Base-by-base conservation (phyloP, 2,797 vertebrate genomes). In the Molossus alvarezi region DNA sequence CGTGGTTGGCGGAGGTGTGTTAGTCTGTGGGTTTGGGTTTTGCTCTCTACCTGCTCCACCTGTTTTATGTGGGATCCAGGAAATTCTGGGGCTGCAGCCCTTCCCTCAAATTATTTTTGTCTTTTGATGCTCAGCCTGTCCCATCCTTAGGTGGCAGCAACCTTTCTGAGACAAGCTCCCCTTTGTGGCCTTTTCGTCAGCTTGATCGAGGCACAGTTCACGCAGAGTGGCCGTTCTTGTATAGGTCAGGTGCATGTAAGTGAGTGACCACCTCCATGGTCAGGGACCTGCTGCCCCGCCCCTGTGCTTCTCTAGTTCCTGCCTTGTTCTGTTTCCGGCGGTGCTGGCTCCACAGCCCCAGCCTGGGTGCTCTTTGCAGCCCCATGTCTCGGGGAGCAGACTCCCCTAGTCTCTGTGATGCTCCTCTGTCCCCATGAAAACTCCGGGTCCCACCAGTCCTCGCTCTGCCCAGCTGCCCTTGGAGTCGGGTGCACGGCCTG, bases 341-440 rank as follows among this genome's bases (percentile, higher is more conserved):
- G 1, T 60, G n/a, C n/a, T 0, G 6, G 18, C 21, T 10, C n/a
- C 3, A 37, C 65, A 62, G 15, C 20, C 20, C 5, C 29, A 12
- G 3, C 13, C 1, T 37, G 27, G 55, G 5, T 14, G 13, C 45
- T 67, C n/a, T 17, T 75, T 6, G 3, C 45, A 27, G 45, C 72
- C 65, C 23, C 18, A 11, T 7, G 1, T 29, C 7, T 33, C 0
- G 0, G 57, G 0, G 2, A 20, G 4, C 45, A 5, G 72, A 27
- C 15, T 23, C 29, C 86, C 3, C 0, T 5, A 3, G 41, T 25
- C 85, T 18, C 18, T 20, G 73, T 0, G 27, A 10, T 9, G 5
- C 11, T 8, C 12, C 7, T 2, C 7, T 14, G 67, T 20, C 45
- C 41, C 71, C 6, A 3, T 6, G 3, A 14, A 11, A 23, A 1